Percentiles rank a stretch among this genome's conserved stretches.
Evolutionary conservation across 2,888 invertebrate species (phyloP).

Genomic region (Tinea trinotella): DNA sequence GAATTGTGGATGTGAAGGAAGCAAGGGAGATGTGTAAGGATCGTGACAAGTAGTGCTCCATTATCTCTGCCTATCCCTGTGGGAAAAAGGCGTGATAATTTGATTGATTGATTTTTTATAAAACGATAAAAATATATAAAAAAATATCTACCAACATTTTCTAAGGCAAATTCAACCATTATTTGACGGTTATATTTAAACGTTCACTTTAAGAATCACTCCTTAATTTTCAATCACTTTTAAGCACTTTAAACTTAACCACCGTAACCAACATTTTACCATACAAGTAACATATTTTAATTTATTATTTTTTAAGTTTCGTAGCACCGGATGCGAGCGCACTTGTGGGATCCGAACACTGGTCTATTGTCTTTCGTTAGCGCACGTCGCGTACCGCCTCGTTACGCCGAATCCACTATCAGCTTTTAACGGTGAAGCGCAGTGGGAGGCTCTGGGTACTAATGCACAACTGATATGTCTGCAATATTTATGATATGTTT

Average conservation of each 20-base stretch:
- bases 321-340: conserved; percentile 38
- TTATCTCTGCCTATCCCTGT: no score
- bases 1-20: no score
- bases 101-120: no score
- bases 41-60: no score
- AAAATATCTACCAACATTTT: conserved; percentile 28
- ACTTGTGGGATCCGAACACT: conserved; percentile 27
- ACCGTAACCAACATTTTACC: neutral
- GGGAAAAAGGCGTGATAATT: no score
- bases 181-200: conserved; percentile 9
- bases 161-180: conserved; percentile 42
- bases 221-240: no score
- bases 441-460: neutral
- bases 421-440: neutral
- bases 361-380: conserved; percentile 25
- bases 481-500: no score
- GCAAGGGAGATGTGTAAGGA: no score
- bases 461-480: no score
- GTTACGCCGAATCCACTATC: conserved; percentile 31
- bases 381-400: conserved; percentile 29
- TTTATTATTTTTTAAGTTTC: neutral
- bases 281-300: neutral
- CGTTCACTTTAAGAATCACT: no score
- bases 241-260: conserved; percentile 1
- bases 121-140: neutral